Evolutionary conservation across 2,888 invertebrate genomes (phyloP), one percentile per base, ranked within the genome.

Genomic region (Cancer borealis): DNA sequence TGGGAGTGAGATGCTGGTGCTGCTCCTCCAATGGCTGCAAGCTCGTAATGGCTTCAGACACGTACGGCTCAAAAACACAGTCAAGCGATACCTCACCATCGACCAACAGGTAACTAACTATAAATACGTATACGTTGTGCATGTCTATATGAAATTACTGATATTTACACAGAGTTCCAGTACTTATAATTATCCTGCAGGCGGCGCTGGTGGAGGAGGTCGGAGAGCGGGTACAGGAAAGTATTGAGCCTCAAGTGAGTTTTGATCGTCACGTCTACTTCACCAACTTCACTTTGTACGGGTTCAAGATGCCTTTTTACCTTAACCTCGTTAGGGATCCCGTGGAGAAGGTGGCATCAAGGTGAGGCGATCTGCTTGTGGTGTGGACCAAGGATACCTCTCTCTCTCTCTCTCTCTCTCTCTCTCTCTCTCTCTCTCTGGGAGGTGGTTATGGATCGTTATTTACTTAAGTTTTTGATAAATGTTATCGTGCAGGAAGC

Each of bases 311-410:
- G 93, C 93, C 92, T 10, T 1, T 92, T 17, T 97, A 97, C 96
- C 97, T 98, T 95, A 97, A 97, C 96, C 96, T 97, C 88, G 97
- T 97, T 84, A 96, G 97, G 96, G 97, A 97, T 96, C 98, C 97
- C 0, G 96, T 97, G 39, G 97, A 97, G 96, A 96, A 96, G 88
- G 95, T 96, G 79, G 92, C 91, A 4, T 95, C 95, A 14, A 94
- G 95, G 95, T 95, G 26, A 91, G 94, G 26, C 26, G 66, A 21
- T 14, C n/a, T 21, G 84, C 84, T 21, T 6, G 12, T 49, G 3
- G 46, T 10, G 46, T 88, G 88, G 45, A 45, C 21, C 60, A 60
- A 60, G 39, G 39, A 0, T 39, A 39, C 39, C 39, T 39, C 39
- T 39, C 3, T 4, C 14, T 17, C 17, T 1, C 54, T 1, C 54